A percentile compares a stretch with the other conserved stretches of the same genome.
These are phyloP conservation scores for Hypsopygia costalis DNA, from an alignment of 2,888 invertebrate genomes.

Conservation along the genomic window DNA sequence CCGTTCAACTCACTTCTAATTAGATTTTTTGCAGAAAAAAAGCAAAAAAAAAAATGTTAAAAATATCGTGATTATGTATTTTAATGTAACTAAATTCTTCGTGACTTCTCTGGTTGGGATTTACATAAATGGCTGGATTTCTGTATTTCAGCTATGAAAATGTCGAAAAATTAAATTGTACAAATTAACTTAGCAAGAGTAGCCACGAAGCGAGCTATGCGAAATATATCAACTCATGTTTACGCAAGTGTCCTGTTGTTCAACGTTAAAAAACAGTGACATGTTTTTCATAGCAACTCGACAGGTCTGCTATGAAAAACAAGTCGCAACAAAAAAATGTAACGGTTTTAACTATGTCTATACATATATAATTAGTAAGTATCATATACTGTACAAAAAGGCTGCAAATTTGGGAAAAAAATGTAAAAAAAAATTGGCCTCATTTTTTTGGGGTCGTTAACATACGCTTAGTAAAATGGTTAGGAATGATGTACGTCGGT, in stretches of 20 bases:
- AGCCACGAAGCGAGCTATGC: constrained; percentile 47
- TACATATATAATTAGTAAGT: constrained; percentile 73
- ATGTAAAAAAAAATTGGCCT: constrained; percentile 70
- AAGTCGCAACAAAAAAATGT: constrained; percentile 54
- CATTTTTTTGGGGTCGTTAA: constrained; percentile 64
- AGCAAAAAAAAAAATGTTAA: constrained; percentile 40
- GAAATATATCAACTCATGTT: constrained; percentile 52
- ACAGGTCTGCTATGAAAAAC: constrained; percentile 32
- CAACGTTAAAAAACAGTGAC: constrained; percentile 47
- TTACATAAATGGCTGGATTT: too few species aligned
- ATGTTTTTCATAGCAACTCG: constrained; percentile 37
- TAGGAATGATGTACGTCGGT: constrained; percentile 66
- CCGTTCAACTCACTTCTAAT: constrained; percentile 39
- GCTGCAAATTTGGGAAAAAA: constrained; percentile 69
- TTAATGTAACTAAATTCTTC: constrained; percentile 50
- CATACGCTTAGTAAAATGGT: constrained; percentile 77
- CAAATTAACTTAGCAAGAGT: neutral
- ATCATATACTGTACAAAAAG: constrained; percentile 77
- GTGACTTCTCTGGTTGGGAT: constrained; percentile 25
- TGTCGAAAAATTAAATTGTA: neutral
- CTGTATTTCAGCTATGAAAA: neutral
- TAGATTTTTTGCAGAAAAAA: constrained; percentile 40
- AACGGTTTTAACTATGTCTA: constrained; percentile 74
- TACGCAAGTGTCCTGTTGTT: constrained; percentile 56
- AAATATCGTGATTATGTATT: constrained; percentile 55